Evolutionary conservation across 2,888 invertebrate species (phyloP), one percentile per base, ranked within the genome.

Genomic region (Tetragonisca angustula): DNA sequence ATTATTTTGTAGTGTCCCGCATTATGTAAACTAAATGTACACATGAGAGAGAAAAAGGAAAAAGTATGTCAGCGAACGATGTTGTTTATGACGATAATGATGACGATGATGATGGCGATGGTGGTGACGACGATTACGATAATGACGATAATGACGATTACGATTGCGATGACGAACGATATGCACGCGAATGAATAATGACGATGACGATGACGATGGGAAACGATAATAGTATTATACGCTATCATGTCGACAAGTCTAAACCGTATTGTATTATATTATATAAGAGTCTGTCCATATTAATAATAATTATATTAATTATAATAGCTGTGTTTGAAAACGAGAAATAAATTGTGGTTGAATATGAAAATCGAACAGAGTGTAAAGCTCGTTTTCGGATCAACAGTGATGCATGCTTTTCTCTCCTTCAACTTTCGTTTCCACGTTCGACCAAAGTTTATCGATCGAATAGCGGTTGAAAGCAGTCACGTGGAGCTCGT

Each of bases 321-420:
- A 94, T 94, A 94, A 94, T 94, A 94, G 94, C 94, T 94, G 94
- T 94, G 94, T 94, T 94, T 94, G 94, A 94, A 94, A 94, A 94
- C 94, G 94, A 94, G 94, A 94, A 94, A 94, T 94, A 94, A 94
- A 94, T 94, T 94, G 94, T 94, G 94, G 94, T 94, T 94, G 94
- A 94, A 94, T 94, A 94, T 94, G 94, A 94, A 86, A 84, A 73
- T 54, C 27, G 21, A 50, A 49, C 61, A 11, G 36, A 43, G 56
- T 73, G 79, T 54, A 54, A 61, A 59, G 64, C 68, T 73, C 69
- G 79, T 17, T 32, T 21, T 11, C 49, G 43, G 24, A 43, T 43
- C 36, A 56, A 15, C 21, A 6, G 61, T 54, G 24, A 67, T 17
- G n/a, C 56, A 43, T 21, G 50, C 0, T 65, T 62, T 50, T 24